phyloP scores from a whole-genome alignment of 2,888 invertebrate genomes.

The Orchesella flavescens region DNA sequence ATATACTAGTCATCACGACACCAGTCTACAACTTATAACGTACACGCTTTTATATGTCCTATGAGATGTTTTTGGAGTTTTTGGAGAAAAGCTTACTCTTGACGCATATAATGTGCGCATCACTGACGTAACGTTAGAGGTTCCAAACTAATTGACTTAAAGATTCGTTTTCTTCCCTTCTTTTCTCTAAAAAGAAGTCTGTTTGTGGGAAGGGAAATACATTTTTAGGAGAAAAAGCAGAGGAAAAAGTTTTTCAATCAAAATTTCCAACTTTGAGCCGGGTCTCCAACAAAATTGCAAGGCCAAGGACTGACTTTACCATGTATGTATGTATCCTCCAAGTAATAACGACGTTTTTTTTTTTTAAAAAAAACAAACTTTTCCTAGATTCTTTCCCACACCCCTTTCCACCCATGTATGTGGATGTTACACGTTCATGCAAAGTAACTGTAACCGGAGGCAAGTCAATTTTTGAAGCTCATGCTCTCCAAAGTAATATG shows the following conservation, averaged over 20 bases:
- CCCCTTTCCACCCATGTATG: too few relatives aligned
- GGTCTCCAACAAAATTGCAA: conserved; percentile 42
- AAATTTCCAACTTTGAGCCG: conserved; percentile 18
- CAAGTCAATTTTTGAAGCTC: too few relatives aligned
- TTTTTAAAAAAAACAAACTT: neutral
- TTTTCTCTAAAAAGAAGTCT: neutral
- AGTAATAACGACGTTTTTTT: neutral
- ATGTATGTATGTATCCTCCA: neutral
- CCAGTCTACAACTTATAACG: neutral
- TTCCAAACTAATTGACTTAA: conserved; percentile 40
- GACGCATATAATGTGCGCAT: neutral
- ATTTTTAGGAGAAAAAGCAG: neutral
- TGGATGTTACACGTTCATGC: too few relatives aligned
- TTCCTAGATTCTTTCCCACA: too few relatives aligned
- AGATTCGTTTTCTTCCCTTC: neutral
- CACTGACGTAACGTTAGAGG: neutral
- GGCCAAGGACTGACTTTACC: conserved; percentile 54
- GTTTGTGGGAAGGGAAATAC: neutral
- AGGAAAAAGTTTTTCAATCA: conserved; percentile 45
- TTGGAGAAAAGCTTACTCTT: too few relatives aligned
- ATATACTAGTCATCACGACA: neutral
- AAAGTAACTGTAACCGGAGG: too few relatives aligned
- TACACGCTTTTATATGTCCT: neutral
- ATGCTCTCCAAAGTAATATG: too few relatives aligned
- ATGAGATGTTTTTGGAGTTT: neutral